These are phyloP conservation scores for Bettongia penicillata DNA, from an alignment of 2,113 vertebrate genomes.

Conservation along the genomic window DNA sequence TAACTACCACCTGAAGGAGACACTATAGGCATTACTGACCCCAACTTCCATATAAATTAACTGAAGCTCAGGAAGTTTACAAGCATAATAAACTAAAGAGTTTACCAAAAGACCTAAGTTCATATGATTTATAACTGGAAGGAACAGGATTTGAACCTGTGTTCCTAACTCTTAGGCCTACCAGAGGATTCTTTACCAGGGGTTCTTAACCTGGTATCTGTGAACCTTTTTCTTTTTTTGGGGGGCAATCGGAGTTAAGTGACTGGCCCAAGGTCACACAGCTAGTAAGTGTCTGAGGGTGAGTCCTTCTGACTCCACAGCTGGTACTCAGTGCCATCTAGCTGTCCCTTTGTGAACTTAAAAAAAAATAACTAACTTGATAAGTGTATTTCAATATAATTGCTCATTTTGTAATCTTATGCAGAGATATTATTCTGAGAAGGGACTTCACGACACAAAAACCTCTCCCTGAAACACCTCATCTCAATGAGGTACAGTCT, in stretches of 20 bases:
- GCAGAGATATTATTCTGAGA: not conserved
- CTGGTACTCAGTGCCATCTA: no score
- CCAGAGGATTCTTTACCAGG: not conserved
- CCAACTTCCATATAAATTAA: not conserved
- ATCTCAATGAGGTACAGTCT: not conserved
- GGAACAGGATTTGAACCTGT: not conserved
- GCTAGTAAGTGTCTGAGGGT: no score
- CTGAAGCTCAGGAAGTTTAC: not conserved
- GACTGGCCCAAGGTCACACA: no score
- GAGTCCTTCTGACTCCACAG: no score
- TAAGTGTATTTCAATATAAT: not conserved
- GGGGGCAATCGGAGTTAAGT: no score
- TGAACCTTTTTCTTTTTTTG: not conserved
- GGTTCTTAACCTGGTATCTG: not conserved
- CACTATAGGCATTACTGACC: not conserved
- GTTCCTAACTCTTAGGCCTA: not conserved
- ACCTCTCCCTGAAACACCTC: not conserved
- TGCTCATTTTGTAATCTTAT: not conserved
- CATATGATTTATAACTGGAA: not conserved
- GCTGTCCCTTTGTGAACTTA: no score
- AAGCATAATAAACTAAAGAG: not conserved
- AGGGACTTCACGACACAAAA: not conserved
- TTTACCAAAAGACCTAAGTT: not conserved
- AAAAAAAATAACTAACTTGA: not conserved
- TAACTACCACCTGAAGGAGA: not conserved